phyloP scores from a whole-genome alignment of 2,797 vertebrate genomes.

The Thaleichthys pacificus region DNA sequence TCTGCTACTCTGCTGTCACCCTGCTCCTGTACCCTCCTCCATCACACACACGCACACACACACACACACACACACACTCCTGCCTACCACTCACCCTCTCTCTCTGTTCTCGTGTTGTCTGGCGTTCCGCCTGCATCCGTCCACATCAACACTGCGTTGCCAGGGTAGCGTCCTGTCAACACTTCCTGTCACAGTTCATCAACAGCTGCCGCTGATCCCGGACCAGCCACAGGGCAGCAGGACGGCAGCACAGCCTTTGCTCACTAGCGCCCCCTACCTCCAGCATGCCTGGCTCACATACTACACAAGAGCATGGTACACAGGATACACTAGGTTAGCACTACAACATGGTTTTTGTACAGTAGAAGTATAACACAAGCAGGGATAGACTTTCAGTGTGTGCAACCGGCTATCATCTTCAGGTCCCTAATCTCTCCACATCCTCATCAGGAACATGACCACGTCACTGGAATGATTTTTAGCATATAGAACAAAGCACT shows the following conservation, averaged over 20 bases:
- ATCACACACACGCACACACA: background rate
- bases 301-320: background rate
- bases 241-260: no score
- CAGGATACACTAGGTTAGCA: background rate
- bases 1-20: slow-evolving; percentile 16
- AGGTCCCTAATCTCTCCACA: background rate
- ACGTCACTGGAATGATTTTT: background rate
- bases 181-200: slow-evolving; percentile 52
- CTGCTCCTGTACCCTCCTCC: background rate
- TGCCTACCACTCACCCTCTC: background rate
- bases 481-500: background rate
- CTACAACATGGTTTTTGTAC: background rate
- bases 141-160: slow-evolving; percentile 55
- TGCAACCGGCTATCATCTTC: background rate
- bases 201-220: slow-evolving; percentile 39
- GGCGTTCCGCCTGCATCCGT: slow-evolving; percentile 21
- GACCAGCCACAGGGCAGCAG: slow-evolving; percentile 1
- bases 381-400: background rate
- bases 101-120: slow-evolving; percentile 39
- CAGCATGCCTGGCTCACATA: background rate
- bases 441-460: background rate
- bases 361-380: background rate
- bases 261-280: no score
- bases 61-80: background rate
- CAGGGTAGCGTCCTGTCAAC: slow-evolving; percentile 46